A percentile compares a stretch with the other conserved stretches of the same genome.
These are phyloP conservation scores for Athalia cordata DNA, from an alignment of 2,888 invertebrate genomes.

Conservation along the genomic window DNA sequence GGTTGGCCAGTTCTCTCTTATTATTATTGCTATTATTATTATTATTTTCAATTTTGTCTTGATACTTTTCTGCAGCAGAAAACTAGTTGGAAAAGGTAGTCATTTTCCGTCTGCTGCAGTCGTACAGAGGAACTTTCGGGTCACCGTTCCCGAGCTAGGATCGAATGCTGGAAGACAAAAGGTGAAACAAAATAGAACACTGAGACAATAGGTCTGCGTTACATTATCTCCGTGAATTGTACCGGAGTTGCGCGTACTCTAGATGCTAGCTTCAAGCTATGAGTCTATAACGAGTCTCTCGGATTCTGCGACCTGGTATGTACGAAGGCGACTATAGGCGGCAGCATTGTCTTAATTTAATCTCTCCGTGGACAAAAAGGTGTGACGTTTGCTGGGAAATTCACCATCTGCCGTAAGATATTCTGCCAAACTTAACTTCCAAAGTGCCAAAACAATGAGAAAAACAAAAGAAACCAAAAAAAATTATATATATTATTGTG, in stretches of 20 bases:
- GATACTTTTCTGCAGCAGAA: too few relatives aligned
- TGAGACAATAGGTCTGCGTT: conserved; percentile 30
- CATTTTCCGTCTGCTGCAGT: too few relatives aligned
- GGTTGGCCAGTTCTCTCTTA: too few relatives aligned
- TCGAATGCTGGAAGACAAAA: conserved; percentile 25
- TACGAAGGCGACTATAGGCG: neutral
- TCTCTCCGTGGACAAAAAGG: conserved; percentile 38
- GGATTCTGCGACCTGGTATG: neutral
- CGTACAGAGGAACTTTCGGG: too few relatives aligned
- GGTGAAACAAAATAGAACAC: conserved; percentile 23
- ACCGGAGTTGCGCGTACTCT: neutral
- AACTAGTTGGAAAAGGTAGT: too few relatives aligned
- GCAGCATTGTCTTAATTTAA: conserved; percentile 37
- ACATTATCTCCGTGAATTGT: conserved; percentile 36
- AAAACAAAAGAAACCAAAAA: neutral
- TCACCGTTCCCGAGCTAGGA: too few relatives aligned
- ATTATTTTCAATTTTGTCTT: too few relatives aligned
- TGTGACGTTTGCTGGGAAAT: conserved; percentile 22
- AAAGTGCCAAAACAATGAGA: neutral
- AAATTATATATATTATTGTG: neutral
- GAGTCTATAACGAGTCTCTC: neutral
- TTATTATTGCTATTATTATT: too few relatives aligned
- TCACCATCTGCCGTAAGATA: conserved; percentile 17
- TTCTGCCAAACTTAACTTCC: neutral
- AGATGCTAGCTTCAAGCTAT: conserved; percentile 3